Evolutionary conservation across 1,140 invertebrate species (phyloP).

Genomic region (Apis florea): DNA sequence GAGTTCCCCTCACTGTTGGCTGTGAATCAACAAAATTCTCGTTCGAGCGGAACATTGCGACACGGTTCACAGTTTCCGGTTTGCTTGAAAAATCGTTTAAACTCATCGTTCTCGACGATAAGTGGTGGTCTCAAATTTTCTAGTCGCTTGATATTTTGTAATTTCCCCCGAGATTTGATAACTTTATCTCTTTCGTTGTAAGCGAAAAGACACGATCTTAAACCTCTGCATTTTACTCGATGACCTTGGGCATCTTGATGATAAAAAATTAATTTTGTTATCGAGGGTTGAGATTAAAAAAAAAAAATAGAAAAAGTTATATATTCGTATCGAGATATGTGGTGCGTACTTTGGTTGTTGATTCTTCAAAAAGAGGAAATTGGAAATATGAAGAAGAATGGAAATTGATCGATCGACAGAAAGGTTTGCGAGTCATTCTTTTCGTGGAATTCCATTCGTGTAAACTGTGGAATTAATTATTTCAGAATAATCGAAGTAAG

Average conservation of each 20-base stretch:
- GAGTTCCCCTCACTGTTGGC: not conserved
- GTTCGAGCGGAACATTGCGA: too few relatives aligned
- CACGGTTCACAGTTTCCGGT: not conserved
- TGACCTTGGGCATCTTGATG: too few relatives aligned
- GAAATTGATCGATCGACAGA: too few relatives aligned
- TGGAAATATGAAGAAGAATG: too few relatives aligned
- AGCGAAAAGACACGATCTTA: conserved; percentile 12
- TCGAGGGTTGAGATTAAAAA: not conserved
- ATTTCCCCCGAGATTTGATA: conserved; percentile 31
- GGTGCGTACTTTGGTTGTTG: not conserved
- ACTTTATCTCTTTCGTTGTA: conserved; percentile 1
- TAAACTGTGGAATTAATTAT: too few relatives aligned
- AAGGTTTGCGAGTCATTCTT: too few relatives aligned
- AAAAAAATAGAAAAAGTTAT: not conserved
- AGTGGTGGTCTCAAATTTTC: conserved; percentile 17
- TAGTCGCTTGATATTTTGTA: not conserved
- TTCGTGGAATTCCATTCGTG: too few relatives aligned
- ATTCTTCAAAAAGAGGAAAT: not conserved
- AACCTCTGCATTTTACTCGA: too few relatives aligned
- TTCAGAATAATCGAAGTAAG: too few relatives aligned
- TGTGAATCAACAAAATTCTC: not conserved
- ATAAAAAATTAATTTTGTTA: conserved; percentile 17
- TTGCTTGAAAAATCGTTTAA: conserved; percentile 28
- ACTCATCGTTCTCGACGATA: not conserved
- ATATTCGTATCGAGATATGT: not conserved